phyloP scores from a whole-genome alignment of 2,797 vertebrate species.

The Eupleurogrammus muticus region DNA sequence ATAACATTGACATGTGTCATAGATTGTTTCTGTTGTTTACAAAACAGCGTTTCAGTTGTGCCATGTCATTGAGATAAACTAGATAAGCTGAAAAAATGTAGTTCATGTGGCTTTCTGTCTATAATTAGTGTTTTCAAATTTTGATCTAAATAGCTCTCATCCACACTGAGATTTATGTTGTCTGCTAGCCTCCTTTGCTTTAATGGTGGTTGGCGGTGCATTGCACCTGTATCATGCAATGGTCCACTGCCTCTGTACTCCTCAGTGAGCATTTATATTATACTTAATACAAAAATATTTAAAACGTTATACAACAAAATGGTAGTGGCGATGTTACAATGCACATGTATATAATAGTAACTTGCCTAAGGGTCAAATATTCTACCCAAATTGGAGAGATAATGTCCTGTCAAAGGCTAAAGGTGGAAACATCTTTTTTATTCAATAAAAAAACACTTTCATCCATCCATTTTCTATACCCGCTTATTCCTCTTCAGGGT shows the following conservation, averaged over 20 bases:
- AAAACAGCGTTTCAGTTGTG: not conserved
- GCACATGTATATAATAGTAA: not conserved
- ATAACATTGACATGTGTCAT: not conserved
- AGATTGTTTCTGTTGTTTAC: not conserved
- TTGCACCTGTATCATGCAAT: conserved; percentile 7
- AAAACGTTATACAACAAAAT: not conserved
- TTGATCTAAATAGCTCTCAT: not conserved
- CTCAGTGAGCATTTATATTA: not conserved
- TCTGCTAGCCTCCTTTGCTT: no score
- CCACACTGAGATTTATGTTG: not conserved
- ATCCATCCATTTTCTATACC: no score
- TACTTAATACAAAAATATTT: not conserved
- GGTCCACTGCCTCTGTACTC: not conserved
- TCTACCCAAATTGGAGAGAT: not conserved
- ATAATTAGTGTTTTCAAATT: not conserved
- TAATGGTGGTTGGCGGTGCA: not conserved
- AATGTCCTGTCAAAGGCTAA: not conserved
- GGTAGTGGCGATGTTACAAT: no score
- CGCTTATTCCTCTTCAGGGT: no score
- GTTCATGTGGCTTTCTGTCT: not conserved
- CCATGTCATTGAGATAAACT: not conserved
- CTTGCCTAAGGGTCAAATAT: not conserved
- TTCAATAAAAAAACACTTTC: no score
- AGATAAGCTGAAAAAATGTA: not conserved
- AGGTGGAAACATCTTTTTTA: no score